phyloP scores from a whole-genome alignment of 1,140 invertebrate genomes.

The Diuraphis noxia region DNA sequence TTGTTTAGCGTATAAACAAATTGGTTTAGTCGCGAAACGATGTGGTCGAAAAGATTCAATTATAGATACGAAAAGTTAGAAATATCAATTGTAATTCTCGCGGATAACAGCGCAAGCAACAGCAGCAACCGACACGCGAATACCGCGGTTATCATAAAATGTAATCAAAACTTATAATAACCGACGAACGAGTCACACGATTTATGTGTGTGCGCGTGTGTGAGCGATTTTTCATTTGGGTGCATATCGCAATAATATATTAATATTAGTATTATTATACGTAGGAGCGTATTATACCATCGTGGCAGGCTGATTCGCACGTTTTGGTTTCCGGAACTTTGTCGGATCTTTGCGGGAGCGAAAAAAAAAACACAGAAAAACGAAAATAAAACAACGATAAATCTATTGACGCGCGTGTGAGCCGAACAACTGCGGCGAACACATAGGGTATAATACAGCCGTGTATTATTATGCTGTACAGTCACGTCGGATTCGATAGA shows the following conservation, averaged over 20 bases:
- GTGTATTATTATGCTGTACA: background rate
- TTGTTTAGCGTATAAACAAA: background rate
- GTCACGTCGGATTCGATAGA: background rate
- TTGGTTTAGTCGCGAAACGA: background rate
- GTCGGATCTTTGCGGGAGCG: background rate
- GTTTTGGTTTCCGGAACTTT: background rate
- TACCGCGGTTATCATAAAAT: background rate
- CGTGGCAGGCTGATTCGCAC: background rate
- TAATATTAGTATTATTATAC: background rate
- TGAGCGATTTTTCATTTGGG: background rate
- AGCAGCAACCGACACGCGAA: background rate
- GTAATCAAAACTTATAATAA: background rate
- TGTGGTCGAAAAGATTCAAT: conserved; percentile 28
- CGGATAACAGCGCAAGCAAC: background rate
- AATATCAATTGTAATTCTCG: background rate
- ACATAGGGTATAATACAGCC: background rate
- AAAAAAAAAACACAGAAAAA: background rate
- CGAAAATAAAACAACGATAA: background rate
- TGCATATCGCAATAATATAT: background rate
- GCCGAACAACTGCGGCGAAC: background rate
- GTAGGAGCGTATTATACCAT: background rate
- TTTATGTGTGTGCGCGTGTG: background rate
- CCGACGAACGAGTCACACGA: background rate
- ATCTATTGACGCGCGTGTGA: background rate
- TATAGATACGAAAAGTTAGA: conserved; percentile 33